Percentiles rank a stretch among this genome's conserved stretches.
Evolutionary conservation across 2,113 vertebrate genomes (phyloP).

Genomic region (Salvator merianae): DNA sequence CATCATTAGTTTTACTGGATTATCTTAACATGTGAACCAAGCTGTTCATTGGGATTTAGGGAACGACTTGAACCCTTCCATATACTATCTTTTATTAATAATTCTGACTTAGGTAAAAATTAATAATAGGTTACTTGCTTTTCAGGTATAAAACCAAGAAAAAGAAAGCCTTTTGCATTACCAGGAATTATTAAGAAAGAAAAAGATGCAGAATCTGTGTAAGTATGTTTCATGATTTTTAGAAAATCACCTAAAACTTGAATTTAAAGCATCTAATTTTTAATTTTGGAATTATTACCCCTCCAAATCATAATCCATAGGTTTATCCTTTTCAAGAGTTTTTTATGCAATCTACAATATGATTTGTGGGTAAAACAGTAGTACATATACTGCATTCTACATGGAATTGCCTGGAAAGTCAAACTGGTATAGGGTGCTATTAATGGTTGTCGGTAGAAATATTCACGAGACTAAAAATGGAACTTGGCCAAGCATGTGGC

Average conservation of each 20-base stretch:
- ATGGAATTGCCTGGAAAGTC: no score
- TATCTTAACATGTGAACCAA: no score
- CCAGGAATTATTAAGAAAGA: slow-evolving; percentile 92
- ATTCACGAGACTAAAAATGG: no score
- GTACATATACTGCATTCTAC: no score
- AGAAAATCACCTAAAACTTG: background rate
- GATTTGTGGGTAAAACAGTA: no score
- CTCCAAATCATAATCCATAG: background rate
- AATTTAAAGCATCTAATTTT: background rate
- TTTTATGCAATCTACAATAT: background rate
- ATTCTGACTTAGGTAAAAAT: background rate
- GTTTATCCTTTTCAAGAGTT: background rate
- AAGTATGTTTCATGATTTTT: slow-evolving; percentile 71
- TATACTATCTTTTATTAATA: no score
- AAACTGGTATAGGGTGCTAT: no score
- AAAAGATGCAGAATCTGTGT: slow-evolving; percentile 95
- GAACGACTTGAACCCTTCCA: no score
- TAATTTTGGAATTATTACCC: background rate
- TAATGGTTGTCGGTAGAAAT: no score
- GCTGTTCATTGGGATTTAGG: no score
- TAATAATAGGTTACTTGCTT: slow-evolving; percentile 51
- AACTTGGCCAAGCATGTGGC: no score
- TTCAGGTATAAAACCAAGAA: slow-evolving; percentile 89
- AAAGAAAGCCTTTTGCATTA: slow-evolving; percentile 91
- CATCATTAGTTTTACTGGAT: no score